Base-by-base conservation (phyloP, 2,888 invertebrate species). In the Oligia strigilis region DNA sequence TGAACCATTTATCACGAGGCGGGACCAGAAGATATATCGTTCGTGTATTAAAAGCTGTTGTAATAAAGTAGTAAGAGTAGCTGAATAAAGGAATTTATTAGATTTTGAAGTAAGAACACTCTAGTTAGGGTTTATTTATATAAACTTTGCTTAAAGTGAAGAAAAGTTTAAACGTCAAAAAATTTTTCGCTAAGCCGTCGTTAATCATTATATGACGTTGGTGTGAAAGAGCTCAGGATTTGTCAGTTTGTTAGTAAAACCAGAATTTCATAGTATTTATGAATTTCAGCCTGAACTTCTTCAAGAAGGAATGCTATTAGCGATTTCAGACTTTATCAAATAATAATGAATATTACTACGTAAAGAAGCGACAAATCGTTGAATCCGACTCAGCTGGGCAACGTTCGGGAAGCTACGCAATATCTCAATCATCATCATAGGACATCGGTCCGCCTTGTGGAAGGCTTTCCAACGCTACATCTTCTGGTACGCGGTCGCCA, bases 1-100 rank as follows among this genome's bases (percentile, higher is more conserved):
- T 78, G 72, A 40, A 52, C 65, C 83, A 84, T 84, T 60, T 71
- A 82, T 82, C 75, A 86, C 66, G 67, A 43, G 60, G 49, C 75
- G 66, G 62, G 69, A 75, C 65, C 43, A 65, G 64, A 76, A 84
- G 83, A 86, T 86, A 76, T 74, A 84, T 82, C 49, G 83, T 74
- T 66, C 77, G 4, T 72, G 77, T 81, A 83, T 83, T 85, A 81
- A 85, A 84, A 72, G 58, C 77, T 64, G 67, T 66, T 75, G 58
- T 78, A 67, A 65, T 73, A 65, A 71, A 82, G 70, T 84, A 76
- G 66, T 60, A 9, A 46, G 23, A 71, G 19, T 9, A 62, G 60
- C 52, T 0, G 4, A 62, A 52, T 78, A 60, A 36, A 72, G 58
- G 17, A 65, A 83, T 77, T 77, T 81, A 83, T 70, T 64, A 75